Evolutionary conservation across 2,113 vertebrate genomes (phyloP), one percentile per base, ranked within the genome.

Genomic region (Trematomus loennbergii): DNA sequence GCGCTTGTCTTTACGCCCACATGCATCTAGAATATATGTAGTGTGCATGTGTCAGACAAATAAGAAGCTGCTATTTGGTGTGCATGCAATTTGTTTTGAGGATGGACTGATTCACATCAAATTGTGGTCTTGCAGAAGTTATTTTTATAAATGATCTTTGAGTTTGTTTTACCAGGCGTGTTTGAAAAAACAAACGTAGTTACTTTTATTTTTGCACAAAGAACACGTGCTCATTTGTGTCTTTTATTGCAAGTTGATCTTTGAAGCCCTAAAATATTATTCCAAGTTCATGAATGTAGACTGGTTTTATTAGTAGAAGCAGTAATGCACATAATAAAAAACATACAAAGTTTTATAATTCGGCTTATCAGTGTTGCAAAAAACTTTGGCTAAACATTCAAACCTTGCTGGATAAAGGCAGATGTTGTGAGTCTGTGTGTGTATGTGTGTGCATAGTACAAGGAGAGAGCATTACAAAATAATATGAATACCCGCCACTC

Each of bases 1-100:
- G 86, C 57, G 71, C 50, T 55, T 85, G 82, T 88, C 87, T 93
- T 33, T 86, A 94, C 94, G 79, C 94, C 94, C 95, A 95, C 94
- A 86, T 91, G 61, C 85, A 72, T 92, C 75, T 61, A 84, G 81
- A 82, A 65, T 74, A 66, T 62, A 75, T 66, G 69, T 55, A 79
- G 85, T 80, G 59, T 87, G 82, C 82, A 84, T 83, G 75, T 88
- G 82, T 90, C 75, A 84, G 52, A 73, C 73, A 75, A 87, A 87
- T 58, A 75, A 82, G 60, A 89, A 22, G 60, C 36, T 79, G 83
- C 64, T 74, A 72, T 59, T 69, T 84, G 62, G 81, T 74, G 65
- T 5, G 9, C 16, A 61, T 77, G 72, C 64, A 75, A 22, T 63
- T 61, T 72, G 40, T 75, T 36, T 20, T 11, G 43, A 71, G 43